These are phyloP conservation scores for Nothoprocta perdicaria DNA, from an alignment of 2,113 vertebrate species.

Conservation along the genomic window DNA sequence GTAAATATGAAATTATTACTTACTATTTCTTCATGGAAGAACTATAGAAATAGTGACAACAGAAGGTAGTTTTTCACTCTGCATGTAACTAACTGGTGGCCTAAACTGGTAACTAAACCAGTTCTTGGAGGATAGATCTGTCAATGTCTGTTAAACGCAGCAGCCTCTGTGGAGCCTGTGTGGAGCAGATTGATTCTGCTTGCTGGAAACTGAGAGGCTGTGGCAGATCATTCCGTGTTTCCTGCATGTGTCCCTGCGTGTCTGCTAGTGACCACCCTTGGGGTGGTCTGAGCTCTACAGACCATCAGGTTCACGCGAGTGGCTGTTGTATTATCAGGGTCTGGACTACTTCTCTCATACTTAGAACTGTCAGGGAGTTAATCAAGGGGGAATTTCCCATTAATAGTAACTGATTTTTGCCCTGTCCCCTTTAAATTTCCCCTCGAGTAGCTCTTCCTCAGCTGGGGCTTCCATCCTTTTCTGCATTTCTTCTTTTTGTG, in stretches of 20 bases:
- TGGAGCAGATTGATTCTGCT: neutral
- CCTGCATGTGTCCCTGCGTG: neutral
- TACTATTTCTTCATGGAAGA: neutral
- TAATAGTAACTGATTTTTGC: neutral
- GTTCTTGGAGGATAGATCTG: neutral
- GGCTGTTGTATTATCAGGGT: neutral
- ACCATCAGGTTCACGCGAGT: neutral
- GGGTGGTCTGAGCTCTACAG: accelerated
- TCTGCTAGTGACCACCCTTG: neutral
- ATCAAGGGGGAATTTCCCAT: neutral
- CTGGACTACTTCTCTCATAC: neutral
- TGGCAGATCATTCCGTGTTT: neutral
- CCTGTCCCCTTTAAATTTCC: neutral
- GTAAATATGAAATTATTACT: neutral
- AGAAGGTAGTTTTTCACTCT: neutral
- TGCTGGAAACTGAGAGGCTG: neutral
- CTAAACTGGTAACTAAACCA: neutral
- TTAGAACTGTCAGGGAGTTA: neutral
- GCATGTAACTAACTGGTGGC: neutral
- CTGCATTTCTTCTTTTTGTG: neutral
- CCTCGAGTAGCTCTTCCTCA: neutral
- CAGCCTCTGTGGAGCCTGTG: neutral
- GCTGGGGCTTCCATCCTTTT: neutral
- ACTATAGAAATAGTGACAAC: neutral
- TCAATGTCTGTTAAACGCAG: neutral